Conservation (phyloP, 2,797 vertebrate species). For the Falco columbarius region DNA sequence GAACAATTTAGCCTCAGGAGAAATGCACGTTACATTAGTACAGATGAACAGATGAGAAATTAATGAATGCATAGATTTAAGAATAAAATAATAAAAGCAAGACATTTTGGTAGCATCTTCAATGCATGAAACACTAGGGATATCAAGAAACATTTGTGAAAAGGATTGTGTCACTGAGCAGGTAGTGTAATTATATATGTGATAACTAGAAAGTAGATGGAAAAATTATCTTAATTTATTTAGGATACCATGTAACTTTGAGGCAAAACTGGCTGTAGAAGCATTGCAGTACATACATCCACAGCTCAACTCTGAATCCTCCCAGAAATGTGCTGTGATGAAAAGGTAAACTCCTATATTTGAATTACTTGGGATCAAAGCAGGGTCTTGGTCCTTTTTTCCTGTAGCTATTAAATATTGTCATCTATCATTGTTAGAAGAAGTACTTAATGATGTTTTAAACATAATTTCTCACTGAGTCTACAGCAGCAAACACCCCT, state of each 20-base stretch:
- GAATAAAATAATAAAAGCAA: background rate
- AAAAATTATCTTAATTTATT: background rate
- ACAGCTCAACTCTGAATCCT: background rate
- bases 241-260: background rate
- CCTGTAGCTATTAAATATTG: background rate
- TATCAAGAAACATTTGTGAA: background rate
- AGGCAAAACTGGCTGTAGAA: background rate
- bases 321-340: background rate
- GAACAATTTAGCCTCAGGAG: background rate
- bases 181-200: background rate
- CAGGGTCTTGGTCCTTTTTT: background rate
- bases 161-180: background rate
- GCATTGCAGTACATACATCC: background rate
- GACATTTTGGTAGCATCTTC: background rate
- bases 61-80: background rate
- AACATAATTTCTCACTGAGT: background rate
- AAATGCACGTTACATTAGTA: background rate
- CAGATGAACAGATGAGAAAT: background rate
- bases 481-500: background rate
- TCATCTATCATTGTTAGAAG: constrained; percentile 9
- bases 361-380: background rate
- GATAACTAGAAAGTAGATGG: background rate
- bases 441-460: background rate
- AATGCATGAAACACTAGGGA: background rate
- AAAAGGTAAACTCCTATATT: background rate